Base-by-base conservation (phyloP, 2,113 vertebrate species). In the Dromiciops gliroides region DNA sequence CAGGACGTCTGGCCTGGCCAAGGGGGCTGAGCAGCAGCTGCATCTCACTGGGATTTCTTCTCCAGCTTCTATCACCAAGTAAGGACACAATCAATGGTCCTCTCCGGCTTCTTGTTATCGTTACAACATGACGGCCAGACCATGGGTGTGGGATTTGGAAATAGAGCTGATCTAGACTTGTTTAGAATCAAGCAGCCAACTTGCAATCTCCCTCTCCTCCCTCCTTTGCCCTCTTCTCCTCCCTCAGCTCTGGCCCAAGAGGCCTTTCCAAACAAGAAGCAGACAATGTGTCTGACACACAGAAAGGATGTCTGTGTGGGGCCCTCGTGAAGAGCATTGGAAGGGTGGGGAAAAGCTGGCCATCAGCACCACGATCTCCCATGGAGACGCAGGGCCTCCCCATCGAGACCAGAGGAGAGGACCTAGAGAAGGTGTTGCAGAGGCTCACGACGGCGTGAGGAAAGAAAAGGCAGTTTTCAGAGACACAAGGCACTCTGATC, bases 11-110 rank as follows among this genome's bases (percentile, higher is more conserved):
- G 0, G 19, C 5, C 5, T 52, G 25, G 48, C 56, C n/a, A 31
- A 89, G 93, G 89, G 44, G 83, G 60, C 50, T 9, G 2, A 31
- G 48, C 89, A 60, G 48, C 12, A 24, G 67, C 19, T 11, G 26
- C 23, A 44, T 48, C 28, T 48, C 93, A 91, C 50, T 48, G 2
- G 25, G 49, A 50, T 51, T 49, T 44, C n/a, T 47, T 48, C 67
- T 51, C 48, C 28, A 7, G 92, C 90, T 89, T 44, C 93, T 93
- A 95, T 93, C 51, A 95, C 98, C 97, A 97, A 96, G 96, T 94
- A 97, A 98, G 97, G 98, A 23, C 94, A 97, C 94, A 95, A 56
- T 94, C 2, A 0, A 19, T 7, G 0, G 51, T 50, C 16, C 53
- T 96, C 91, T 88, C 94, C 53, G 97, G 51, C 7, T 44, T 16